Evolutionary conservation across 2,888 invertebrate species (phyloP).

Genomic region (Arrhopalites spinosus): DNA sequence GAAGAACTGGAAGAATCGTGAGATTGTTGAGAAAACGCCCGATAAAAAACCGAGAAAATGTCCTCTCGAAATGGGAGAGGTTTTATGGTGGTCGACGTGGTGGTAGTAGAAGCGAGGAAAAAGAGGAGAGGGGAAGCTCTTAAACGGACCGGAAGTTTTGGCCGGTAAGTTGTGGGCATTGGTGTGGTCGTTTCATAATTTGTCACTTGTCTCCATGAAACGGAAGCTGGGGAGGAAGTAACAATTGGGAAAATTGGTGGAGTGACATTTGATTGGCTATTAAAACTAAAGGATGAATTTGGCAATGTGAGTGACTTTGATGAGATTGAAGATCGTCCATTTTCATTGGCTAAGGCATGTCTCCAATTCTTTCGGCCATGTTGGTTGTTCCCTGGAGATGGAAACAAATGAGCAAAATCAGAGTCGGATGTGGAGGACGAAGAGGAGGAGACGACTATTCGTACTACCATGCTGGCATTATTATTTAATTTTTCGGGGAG

Average conservation of each 20-base stretch:
- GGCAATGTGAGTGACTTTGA: too few species aligned
- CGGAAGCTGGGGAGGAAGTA: too few species aligned
- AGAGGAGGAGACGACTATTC: constrained; percentile 47
- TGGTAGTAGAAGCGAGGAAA: neutral
- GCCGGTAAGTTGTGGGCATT: constrained; percentile 20
- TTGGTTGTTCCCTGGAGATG: neutral
- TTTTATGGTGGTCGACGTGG: constrained; percentile 7
- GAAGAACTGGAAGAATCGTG: neutral
- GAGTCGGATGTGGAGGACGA: constrained; percentile 21
- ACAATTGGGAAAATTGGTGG: too few species aligned
- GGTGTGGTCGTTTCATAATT: constrained; percentile 3
- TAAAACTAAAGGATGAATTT: too few species aligned
- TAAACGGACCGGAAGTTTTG: neutral
- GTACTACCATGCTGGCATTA: constrained; percentile 50
- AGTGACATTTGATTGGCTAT: too few species aligned
- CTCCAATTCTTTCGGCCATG: neutral
- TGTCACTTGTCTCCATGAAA: neutral
- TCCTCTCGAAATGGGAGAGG: constrained; percentile 62
- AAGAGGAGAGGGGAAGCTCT: neutral
- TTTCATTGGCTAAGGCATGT: neutral
- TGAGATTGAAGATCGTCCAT: neutral
- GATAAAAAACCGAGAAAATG: constrained; percentile 54
- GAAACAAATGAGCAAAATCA: constrained; percentile 6
- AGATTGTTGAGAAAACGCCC: constrained; percentile 45
- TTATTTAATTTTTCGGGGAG: neutral